Percentiles rank a stretch among this genome's conserved stretches.
Conservation (phyloP, 2,888 invertebrate genomes). For the Copidosoma aretas region DNA sequence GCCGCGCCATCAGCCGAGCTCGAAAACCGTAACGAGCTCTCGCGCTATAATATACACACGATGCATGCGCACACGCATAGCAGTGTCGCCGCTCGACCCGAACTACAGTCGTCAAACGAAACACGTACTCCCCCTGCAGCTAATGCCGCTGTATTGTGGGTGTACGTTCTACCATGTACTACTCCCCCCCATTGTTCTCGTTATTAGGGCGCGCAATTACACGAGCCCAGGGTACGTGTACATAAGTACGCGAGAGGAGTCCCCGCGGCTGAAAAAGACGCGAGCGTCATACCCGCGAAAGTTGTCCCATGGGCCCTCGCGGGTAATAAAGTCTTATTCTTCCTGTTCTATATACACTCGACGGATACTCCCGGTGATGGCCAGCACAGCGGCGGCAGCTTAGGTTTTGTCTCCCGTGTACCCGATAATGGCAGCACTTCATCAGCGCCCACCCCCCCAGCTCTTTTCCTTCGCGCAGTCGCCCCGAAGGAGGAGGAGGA, state of each 20-base stretch:
- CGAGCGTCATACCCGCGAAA: conserved; percentile 33
- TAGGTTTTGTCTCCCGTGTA: conserved; percentile 50
- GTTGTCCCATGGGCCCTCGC: conserved; percentile 45
- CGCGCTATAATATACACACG: conserved; percentile 29
- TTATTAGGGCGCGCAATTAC: conserved; percentile 39
- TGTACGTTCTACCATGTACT: too few relatives aligned
- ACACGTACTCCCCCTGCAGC: background rate
- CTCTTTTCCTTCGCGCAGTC: background rate
- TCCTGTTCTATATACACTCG: too few relatives aligned
- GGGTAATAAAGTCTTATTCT: conserved; percentile 57
- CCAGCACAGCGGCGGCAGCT: too few relatives aligned
- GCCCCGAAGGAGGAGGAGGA: conserved; percentile 50
- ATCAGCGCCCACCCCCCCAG: conserved; percentile 52
- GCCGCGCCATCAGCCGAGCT: background rate
- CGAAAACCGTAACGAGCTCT: conserved; percentile 22
- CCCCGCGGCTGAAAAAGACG: conserved; percentile 48
- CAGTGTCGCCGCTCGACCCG: background rate
- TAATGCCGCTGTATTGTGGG: too few relatives aligned
- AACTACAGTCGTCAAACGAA: background rate
- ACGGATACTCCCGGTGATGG: too few relatives aligned
- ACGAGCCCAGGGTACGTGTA: conserved; percentile 10
- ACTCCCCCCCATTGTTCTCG: conserved; percentile 39
- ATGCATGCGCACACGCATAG: background rate
- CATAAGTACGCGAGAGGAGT: conserved; percentile 28
- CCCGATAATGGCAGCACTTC: conserved; percentile 61